Evolutionary conservation across 2,888 invertebrate species (phyloP).

Genomic region (Epinotia brunnichana): DNA sequence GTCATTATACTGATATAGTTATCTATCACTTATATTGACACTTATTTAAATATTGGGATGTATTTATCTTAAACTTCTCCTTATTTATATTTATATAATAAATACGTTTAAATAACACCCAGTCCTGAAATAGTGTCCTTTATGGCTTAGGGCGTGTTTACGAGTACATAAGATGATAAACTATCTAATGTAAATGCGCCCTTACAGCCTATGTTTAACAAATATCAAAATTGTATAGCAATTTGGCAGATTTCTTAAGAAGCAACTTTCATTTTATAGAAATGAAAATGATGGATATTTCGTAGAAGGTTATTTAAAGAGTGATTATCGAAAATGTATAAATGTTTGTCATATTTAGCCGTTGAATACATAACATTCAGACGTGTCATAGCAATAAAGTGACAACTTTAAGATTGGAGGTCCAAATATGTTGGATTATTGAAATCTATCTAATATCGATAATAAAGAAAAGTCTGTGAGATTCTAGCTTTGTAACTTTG

Average conservation of each 20-base stretch:
- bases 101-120: background rate
- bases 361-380: slow-evolving; percentile 11
- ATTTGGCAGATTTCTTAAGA: slow-evolving; percentile 8
- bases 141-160: background rate
- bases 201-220: slow-evolving; percentile 5
- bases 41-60: slow-evolving; percentile 15
- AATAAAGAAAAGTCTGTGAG: too few species aligned
- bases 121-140: background rate
- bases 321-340: slow-evolving; percentile 32
- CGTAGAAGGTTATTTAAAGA: slow-evolving; percentile 24
- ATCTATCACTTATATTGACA: background rate
- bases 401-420: too few species aligned
- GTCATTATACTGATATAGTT: slow-evolving; percentile 7
- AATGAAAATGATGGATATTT: slow-evolving; percentile 17
- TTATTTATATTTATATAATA: slow-evolving; percentile 8
- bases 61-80: background rate
- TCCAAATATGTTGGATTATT: too few species aligned
- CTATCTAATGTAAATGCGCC: slow-evolving; percentile 1
- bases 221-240: slow-evolving; percentile 5
- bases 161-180: background rate
- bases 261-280: slow-evolving; percentile 14
- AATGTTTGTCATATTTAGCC: slow-evolving; percentile 23
- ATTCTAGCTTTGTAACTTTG: too few species aligned
- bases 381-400: too few species aligned
- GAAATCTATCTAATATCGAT: too few species aligned